Conservation (phyloP, 2,888 invertebrate species). For the Pseudoips prasinana region DNA sequence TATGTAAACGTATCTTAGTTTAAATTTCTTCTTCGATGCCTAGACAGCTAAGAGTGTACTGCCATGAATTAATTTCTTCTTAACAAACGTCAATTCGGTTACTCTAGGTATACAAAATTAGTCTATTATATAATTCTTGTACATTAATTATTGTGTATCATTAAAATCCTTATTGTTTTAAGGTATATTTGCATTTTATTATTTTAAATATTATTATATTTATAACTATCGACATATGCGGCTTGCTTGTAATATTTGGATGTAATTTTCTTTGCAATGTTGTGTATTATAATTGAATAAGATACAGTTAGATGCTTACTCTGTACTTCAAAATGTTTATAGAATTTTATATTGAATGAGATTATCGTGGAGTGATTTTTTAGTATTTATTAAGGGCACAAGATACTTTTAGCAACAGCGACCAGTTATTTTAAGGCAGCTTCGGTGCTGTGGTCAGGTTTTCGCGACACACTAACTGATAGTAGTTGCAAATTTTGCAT, state of each 20-base stretch:
- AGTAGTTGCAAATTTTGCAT: too few species aligned
- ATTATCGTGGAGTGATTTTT: slow-evolving; percentile 30
- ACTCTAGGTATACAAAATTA: slow-evolving; percentile 24
- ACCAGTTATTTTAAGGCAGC: too few species aligned
- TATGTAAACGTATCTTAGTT: slow-evolving; percentile 28
- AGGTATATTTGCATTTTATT: slow-evolving; percentile 32
- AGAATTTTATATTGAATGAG: slow-evolving; percentile 27
- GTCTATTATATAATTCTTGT: slow-evolving; percentile 24
- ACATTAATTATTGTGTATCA: slow-evolving; percentile 35
- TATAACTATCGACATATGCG: slow-evolving; percentile 22
- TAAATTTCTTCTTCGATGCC: slow-evolving; percentile 17
- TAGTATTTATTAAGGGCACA: slow-evolving; percentile 15
- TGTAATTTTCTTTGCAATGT: slow-evolving; percentile 39
- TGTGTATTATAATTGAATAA: slow-evolving; percentile 32
- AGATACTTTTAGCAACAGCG: too few species aligned
- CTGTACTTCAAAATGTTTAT: slow-evolving; percentile 46
- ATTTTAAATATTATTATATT: slow-evolving; percentile 27
- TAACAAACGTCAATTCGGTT: slow-evolving; percentile 23
- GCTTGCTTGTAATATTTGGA: slow-evolving; percentile 40
- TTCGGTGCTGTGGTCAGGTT: too few species aligned
- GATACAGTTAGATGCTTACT: slow-evolving; percentile 27
- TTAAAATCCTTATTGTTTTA: slow-evolving; percentile 34
- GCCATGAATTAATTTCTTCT: slow-evolving; percentile 33
- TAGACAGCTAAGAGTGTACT: slow-evolving; percentile 44
- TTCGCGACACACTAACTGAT: too few species aligned